These are phyloP conservation scores for Grapholita molesta DNA, from an alignment of 1,140 invertebrate genomes.

Conservation along the genomic window DNA sequence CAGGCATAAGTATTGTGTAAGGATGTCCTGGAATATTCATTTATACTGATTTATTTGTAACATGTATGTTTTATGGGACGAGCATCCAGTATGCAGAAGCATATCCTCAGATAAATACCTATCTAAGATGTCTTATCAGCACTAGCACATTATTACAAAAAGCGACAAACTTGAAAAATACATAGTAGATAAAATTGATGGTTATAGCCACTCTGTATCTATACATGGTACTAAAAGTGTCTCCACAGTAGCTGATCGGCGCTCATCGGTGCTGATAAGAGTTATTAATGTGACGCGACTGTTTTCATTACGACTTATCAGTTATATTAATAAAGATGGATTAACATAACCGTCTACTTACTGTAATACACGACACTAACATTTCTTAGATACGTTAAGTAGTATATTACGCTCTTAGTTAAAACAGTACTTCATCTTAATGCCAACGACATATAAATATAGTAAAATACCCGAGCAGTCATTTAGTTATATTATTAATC, in stretches of 20 bases:
- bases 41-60: no score
- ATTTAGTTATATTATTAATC: background rate
- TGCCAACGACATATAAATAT: background rate
- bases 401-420: background rate
- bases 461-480: background rate
- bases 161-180: background rate
- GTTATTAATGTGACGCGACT: slow-evolving; percentile 43
- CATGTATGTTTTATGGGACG: no score
- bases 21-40: no score
- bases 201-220: slow-evolving; percentile 33
- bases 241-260: slow-evolving; percentile 46
- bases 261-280: slow-evolving; percentile 41
- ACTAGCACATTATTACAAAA: no score
- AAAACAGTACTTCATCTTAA: no score
- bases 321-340: slow-evolving; percentile 16
- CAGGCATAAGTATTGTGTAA: no score
- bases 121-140: no score
- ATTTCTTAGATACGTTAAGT: background rate
- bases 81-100: no score
- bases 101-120: no score
- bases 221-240: slow-evolving; percentile 25
- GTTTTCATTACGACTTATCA: slow-evolving; percentile 12
- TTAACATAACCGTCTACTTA: slow-evolving; percentile 2
- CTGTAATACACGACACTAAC: background rate
- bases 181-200: background rate